phyloP scores from a whole-genome alignment of 2,113 vertebrate species.

The Etheostoma cragini region DNA sequence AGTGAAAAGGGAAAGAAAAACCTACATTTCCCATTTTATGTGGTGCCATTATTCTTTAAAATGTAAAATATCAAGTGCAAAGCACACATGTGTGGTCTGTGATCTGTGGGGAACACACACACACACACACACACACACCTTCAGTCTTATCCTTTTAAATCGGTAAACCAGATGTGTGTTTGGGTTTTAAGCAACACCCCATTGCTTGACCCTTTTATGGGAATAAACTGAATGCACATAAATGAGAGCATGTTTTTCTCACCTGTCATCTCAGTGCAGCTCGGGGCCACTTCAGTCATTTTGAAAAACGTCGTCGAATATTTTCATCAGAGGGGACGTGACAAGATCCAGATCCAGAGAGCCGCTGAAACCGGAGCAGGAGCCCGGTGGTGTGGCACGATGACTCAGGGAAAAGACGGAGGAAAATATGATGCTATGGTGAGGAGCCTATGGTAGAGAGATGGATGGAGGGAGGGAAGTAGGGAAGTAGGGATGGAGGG shows the following conservation, averaged over 20 bases:
- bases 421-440: conserved; percentile 23
- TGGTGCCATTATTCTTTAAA: neutral
- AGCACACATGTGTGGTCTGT: too few relatives aligned
- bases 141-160: neutral
- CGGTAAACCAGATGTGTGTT: too few relatives aligned
- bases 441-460: neutral
- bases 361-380: neutral
- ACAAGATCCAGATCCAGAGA: conserved; percentile 6
- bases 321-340: neutral
- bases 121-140: too few relatives aligned
- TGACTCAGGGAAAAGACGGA: conserved; percentile 56
- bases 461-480: neutral
- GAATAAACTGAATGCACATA: neutral
- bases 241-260: neutral
- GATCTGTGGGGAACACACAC: too few relatives aligned
- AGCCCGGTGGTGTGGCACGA: conserved; percentile 12
- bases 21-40: neutral
- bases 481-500: too few relatives aligned
- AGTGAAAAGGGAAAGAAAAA: neutral
- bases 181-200: neutral
- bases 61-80: neutral
- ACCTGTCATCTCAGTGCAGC: conserved; percentile 64
- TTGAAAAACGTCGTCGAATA: neutral
- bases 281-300: conserved; percentile 69
- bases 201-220: neutral